Conservation (phyloP, 2,113 vertebrate genomes). For the Merops nubicus region DNA sequence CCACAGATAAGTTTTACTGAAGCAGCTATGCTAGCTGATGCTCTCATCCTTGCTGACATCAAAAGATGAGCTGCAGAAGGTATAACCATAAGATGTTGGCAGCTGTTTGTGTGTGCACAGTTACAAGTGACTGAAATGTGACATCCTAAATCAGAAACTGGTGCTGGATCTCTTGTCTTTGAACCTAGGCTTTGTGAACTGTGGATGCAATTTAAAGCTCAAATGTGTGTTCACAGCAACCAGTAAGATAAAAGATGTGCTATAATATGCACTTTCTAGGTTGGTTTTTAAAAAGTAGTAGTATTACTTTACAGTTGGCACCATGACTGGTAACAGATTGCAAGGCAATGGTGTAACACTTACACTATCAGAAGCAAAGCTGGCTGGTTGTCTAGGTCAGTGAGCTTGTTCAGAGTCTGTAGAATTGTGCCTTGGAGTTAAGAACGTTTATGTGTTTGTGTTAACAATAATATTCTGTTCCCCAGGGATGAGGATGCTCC, state of each 20-base stretch:
- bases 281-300: neutral
- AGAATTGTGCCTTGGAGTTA: neutral
- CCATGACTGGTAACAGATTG: neutral
- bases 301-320: neutral
- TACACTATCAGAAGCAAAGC: neutral
- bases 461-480: neutral
- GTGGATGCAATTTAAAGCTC: neutral
- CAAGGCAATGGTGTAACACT: neutral
- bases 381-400: neutral
- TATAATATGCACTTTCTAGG: neutral
- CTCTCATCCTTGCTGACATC: neutral
- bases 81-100: neutral
- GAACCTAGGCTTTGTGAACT: neutral
- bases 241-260: neutral
- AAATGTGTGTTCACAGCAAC: neutral
- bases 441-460: neutral
- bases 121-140: neutral
- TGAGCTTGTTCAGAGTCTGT: neutral
- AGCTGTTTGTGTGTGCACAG: neutral
- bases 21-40: neutral
- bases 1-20: neutral
- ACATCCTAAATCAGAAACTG: neutral
- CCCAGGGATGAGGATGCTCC: constrained; percentile 96
- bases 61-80: neutral
- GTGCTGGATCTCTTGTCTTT: neutral